phyloP scores from a whole-genome alignment of 2,888 invertebrate species.

The Leptinotarsa peninsularis region DNA sequence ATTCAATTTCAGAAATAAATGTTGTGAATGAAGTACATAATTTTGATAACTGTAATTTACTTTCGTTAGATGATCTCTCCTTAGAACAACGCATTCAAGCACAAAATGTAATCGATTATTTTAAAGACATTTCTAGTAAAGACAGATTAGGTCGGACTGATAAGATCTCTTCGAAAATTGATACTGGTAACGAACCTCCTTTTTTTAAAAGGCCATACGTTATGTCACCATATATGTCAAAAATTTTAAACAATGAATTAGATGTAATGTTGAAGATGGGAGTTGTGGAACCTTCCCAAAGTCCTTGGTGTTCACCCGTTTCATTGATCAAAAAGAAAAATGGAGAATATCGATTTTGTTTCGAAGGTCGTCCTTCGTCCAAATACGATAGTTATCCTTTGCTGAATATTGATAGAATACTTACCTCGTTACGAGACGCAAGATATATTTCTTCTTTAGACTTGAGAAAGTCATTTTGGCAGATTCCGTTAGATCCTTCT shows the following conservation, averaged over 20 bases:
- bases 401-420: slow-evolving; percentile 47
- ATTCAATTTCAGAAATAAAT: neutral
- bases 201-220: slow-evolving; percentile 34
- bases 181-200: slow-evolving; percentile 40
- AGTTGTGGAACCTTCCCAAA: slow-evolving; percentile 37
- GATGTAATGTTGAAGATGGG: slow-evolving; percentile 38
- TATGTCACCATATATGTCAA: slow-evolving; percentile 30
- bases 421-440: slow-evolving; percentile 46
- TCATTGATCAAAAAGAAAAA: slow-evolving; percentile 49
- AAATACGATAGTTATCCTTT: slow-evolving; percentile 51
- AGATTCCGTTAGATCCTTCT: slow-evolving; percentile 46
- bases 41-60: neutral
- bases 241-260: slow-evolving; percentile 36
- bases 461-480: slow-evolving; percentile 48
- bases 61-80: slow-evolving; percentile 17
- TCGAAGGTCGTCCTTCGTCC: slow-evolving; percentile 51
- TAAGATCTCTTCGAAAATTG: slow-evolving; percentile 35
- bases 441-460: slow-evolving; percentile 48
- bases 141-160: slow-evolving; percentile 37
- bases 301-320: slow-evolving; percentile 50
- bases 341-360: slow-evolving; percentile 26
- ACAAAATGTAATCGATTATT: slow-evolving; percentile 24
- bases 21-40: neutral
- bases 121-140: slow-evolving; percentile 28
- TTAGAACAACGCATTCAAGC: slow-evolving; percentile 14